These are phyloP conservation scores for Glossosoma conforme DNA, from an alignment of 1,140 invertebrate genomes.

Conservation along the genomic window DNA sequence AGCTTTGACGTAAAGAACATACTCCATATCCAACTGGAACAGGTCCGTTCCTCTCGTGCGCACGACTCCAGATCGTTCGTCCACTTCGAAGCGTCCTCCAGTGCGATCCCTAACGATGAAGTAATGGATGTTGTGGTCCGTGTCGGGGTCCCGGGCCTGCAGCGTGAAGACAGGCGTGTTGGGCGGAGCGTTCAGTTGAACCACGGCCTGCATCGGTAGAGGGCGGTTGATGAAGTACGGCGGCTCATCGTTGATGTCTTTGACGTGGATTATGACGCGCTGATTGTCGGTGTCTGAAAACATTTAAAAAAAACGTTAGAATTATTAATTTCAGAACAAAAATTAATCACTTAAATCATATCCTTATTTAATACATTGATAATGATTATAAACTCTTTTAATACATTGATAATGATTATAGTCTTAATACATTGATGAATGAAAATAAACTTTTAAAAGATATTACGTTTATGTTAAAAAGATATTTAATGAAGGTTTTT, in stretches of 20 bases:
- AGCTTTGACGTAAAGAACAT: slow-evolving; percentile 91
- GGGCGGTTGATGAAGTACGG: slow-evolving; percentile 95
- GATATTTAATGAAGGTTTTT: neutral
- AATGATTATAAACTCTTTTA: neutral
- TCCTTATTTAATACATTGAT: neutral
- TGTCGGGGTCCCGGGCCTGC: slow-evolving; percentile 91
- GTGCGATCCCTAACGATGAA: slow-evolving; percentile 89
- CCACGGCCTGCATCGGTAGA: slow-evolving; percentile 92
- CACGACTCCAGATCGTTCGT: slow-evolving; percentile 90
- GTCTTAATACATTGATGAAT: neutral
- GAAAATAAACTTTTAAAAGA: neutral
- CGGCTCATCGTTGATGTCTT: slow-evolving; percentile 93
- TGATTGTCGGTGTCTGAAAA: slow-evolving; percentile 88
- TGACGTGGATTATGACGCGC: slow-evolving; percentile 89
- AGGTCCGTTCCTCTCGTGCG: slow-evolving; percentile 83
- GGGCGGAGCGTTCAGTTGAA: slow-evolving; percentile 88
- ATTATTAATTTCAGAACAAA: neutral
- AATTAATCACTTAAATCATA: neutral
- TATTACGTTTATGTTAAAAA: neutral
- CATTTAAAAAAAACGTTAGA: slow-evolving; percentile 1
- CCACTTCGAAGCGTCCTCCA: slow-evolving; percentile 76
- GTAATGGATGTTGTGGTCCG: slow-evolving; percentile 92
- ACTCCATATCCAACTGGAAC: slow-evolving; percentile 94
- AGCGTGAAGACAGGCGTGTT: slow-evolving; percentile 94
- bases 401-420: neutral